Evolutionary conservation across 2,797 vertebrate species (phyloP).

Genomic region (Setipinna tenuifilis): DNA sequence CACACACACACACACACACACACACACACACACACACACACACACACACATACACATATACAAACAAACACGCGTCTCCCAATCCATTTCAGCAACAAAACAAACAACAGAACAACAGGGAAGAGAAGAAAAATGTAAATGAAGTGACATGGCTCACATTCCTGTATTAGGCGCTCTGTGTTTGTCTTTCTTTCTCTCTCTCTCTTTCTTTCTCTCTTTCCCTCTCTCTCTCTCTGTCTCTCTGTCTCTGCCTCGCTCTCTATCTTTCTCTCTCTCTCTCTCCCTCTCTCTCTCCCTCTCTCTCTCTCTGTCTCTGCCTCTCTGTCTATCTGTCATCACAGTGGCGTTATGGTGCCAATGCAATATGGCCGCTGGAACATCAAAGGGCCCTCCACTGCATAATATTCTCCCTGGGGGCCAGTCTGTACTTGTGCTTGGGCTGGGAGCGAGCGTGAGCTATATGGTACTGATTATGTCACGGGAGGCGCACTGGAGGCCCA

Average conservation of each 20-base stretch:
- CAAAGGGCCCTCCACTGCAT: neutral
- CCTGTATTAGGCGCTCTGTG: neutral
- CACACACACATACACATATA: no score
- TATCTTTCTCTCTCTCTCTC: no score
- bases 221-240: no score
- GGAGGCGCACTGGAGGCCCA: conserved; percentile 56
- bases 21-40: no score
- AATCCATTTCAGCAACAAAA: conserved; percentile 13
- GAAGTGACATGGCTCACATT: conserved; percentile 47
- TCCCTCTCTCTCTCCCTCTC: no score
- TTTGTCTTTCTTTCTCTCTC: no score
- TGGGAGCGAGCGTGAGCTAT: conserved; percentile 34
- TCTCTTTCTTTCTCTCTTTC: neutral
- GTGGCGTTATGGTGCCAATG: neutral
- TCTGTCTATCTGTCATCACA: neutral
- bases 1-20: no score
- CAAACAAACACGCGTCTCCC: conserved; percentile 20
- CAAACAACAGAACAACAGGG: no score
- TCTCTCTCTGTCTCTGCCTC: neutral
- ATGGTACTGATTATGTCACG: conserved; percentile 51
- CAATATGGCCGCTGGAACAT: neutral
- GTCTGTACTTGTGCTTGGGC: neutral
- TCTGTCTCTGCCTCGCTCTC: no score
- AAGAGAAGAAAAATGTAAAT: conserved; percentile 12
- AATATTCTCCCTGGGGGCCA: neutral